Evolutionary conservation across 2,888 invertebrate species (phyloP), one percentile per base, ranked within the genome.

Genomic region (Leptogaster cylindrica): DNA sequence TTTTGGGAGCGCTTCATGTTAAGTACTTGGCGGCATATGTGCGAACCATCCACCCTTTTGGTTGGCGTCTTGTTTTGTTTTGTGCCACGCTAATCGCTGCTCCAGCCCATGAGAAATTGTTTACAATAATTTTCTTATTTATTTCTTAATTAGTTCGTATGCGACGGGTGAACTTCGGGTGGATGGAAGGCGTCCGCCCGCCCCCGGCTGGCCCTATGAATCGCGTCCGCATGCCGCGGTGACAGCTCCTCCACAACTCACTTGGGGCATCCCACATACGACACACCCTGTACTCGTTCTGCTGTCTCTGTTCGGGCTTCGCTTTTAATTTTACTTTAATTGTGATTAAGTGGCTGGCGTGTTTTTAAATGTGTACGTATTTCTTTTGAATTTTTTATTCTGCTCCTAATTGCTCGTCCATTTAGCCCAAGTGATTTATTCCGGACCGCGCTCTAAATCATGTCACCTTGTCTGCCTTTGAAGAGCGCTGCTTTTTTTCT

Each of bases 81-180:
- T 46, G 31, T 28, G 48, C 27, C 28, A 7, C 55, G 55, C 33
- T 66, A 55, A 66, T 66, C 66, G 66, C 33, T 51, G 39, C 51
- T 51, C 28, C 27, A 41, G 25, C 52, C 52, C 52, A 55, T 66
- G 55, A 66, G 52, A 55, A 44, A 66, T 55, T 66, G 52, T 65
- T 65, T 44, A 65, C 65, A 65, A 52, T 65, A 65, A 65, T 65
- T 65, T 65, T 52, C 41, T 66, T 55, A 66, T 66, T 66, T 66
- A 66, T 66, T 66, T 66, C 66, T 66, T 66, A 66, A 66, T 66
- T 66, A 66, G 55, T 66, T 65, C 50, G 25, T 8, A 31, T 28
- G 12, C 14, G 12, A n/a, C 20, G 12, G 6, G 8, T n/a, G 18
- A 39, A 20, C 55, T 33, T 44, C 18, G 28, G 6, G 14, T 27